phyloP scores from a whole-genome alignment of 2,113 vertebrate genomes.

The Dendropsophus ebraccatus region DNA sequence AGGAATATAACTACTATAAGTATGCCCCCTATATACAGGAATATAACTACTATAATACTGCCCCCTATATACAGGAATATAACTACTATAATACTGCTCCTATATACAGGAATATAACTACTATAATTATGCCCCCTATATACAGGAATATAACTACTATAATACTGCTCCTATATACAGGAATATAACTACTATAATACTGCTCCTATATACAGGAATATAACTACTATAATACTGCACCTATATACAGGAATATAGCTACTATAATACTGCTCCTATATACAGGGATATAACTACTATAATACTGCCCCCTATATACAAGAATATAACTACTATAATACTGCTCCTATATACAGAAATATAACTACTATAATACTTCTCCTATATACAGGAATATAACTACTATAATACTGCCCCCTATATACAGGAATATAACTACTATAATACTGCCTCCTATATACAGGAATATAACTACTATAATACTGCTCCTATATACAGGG shows the following conservation, averaged over 20 bases:
- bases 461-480: slow-evolving; percentile 10
- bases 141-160: no score
- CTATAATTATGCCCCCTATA: no score
- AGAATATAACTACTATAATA: no score
- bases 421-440: slow-evolving; percentile 5
- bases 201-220: slow-evolving; percentile 2
- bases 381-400: no score
- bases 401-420: background rate
- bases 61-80: no score
- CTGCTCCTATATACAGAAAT: no score
- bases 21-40: background rate
- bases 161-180: no score
- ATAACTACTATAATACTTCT: no score
- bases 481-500: background rate
- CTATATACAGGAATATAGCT: slow-evolving; percentile 4
- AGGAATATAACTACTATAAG: slow-evolving; percentile 2
- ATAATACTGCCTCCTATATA: background rate
- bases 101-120: no score
- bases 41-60: no score
- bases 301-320: no score
- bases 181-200: background rate
- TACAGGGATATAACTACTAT: no score
- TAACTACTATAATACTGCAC: background rate
- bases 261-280: background rate
- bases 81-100: slow-evolving; percentile 1